These are phyloP conservation scores for Coptodon rendalli DNA, from an alignment of 2,113 vertebrate species.

Conservation along the genomic window DNA sequence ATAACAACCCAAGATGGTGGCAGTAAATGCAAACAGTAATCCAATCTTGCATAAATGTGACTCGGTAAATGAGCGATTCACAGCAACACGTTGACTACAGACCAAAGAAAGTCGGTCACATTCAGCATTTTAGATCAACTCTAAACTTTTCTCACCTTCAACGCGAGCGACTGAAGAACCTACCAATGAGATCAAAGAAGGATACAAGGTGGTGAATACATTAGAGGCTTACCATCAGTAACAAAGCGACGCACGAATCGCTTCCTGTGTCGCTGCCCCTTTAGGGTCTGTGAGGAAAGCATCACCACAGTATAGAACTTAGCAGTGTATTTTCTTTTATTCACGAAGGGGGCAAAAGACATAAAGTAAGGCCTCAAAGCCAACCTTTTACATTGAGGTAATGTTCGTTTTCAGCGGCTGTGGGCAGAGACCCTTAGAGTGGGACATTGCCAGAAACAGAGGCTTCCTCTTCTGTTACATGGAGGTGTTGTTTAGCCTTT, in stretches of 20 bases:
- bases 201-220: background rate
- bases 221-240: background rate
- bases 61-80: fast-evolving
- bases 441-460: background rate
- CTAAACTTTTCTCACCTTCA: background rate
- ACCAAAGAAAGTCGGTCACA: background rate
- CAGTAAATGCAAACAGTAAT: background rate
- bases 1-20: background rate
- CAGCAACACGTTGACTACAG: background rate
- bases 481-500: background rate
- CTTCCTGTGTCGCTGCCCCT: background rate
- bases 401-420: background rate
- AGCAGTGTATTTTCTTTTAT: background rate
- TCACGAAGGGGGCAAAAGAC: background rate
- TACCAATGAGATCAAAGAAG: background rate
- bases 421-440: background rate
- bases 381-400: background rate
- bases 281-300: background rate
- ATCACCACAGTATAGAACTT: background rate
- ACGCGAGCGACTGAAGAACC: background rate
- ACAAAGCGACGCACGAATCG: fast-evolving
- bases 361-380: background rate
- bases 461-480: background rate
- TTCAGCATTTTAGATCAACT: background rate
- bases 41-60: background rate